Base-by-base conservation (phyloP, 2,888 invertebrate genomes). In the Drosophila cognata region DNA sequence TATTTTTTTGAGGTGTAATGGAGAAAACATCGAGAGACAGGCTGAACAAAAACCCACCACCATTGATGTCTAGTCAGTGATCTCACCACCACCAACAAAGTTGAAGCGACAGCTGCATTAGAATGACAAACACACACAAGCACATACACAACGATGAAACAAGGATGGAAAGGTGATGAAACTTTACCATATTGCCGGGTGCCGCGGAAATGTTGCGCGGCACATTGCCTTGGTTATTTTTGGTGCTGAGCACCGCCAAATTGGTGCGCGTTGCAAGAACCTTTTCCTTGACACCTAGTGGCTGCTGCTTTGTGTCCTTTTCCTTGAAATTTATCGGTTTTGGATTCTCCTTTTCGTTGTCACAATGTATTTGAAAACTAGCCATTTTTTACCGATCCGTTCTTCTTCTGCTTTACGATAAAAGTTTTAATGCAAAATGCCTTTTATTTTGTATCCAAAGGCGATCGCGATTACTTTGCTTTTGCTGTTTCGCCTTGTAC, bases 351-450 rank as follows among this genome's bases (percentile, higher is more conserved):
- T 97, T 97, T 94, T 97, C 97, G 92, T 96, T 95, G 93, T 97
- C 96, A 93, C 96, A 95, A 93, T 95, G 96, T 91, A 96, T 96
- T 93, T 95, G 95, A 93, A 96, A 95, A 84, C 95, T 94, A 93
- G 96, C 96, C 96, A 96, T 80, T 51, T 78, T 79, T 51, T 77
- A 25, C 16, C 46, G 25, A 4, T 25, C 25, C 16, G 21, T 25
- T 46, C 38, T 18, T 16, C 43, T 78, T 31, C 4, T 33, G 28
- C 8, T 56, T 35, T 25, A 62, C 56, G 29, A 41, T 28, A 18
- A 38, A 55, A 33, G 25, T 16, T 57, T 35, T 35, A 41, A 21
- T 10, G 21, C 41, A 43, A 31, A 41, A 57, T 58, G 41, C 16
- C 31, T 73, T n/a, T 50, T 41, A 56, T 46, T 46, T 70, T 75